Conservation (phyloP, 2,113 vertebrate species). For the Nothoprocta perdicaria region DNA sequence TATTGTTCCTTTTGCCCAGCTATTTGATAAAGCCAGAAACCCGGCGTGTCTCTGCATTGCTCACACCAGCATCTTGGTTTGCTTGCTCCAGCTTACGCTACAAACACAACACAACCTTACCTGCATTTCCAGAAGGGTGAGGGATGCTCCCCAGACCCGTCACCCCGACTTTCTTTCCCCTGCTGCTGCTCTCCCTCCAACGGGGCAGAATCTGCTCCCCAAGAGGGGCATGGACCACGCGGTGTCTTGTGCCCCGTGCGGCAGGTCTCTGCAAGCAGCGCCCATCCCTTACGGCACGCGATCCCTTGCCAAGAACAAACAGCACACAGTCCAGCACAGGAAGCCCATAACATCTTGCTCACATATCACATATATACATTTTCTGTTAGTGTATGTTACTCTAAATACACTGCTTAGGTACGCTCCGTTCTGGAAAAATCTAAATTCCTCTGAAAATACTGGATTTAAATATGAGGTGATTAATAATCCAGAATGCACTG, state of each 20-base stretch:
- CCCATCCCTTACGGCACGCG: conserved; percentile 29
- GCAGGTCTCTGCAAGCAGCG: conserved; percentile 34
- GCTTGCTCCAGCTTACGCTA: accelerated
- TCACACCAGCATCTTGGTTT: neutral
- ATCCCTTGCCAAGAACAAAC: conserved; percentile 61
- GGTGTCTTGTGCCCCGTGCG: neutral
- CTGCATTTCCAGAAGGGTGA: neutral
- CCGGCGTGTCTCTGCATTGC: neutral
- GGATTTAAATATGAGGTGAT: neutral
- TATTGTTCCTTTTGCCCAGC: neutral
- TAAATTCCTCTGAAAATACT: neutral
- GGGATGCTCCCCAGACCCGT: neutral
- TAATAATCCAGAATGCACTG: neutral
- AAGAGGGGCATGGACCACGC: conserved; percentile 37
- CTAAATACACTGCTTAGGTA: neutral
- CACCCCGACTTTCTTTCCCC: conserved; percentile 28
- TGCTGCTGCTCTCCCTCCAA: neutral
- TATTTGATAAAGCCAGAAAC: conserved; percentile 11
- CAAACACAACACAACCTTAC: neutral
- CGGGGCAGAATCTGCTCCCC: neutral
- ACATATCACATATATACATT: accelerated
- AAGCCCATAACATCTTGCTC: conserved; percentile 48
- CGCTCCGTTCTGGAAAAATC: conserved; percentile 6
- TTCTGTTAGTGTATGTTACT: neutral
- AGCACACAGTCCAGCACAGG: conserved; percentile 53